A percentile compares a stretch with the other conserved stretches of the same genome.
Conservation (phyloP, 92 coral and sea anemone species). For the Porites rus region DNA sequence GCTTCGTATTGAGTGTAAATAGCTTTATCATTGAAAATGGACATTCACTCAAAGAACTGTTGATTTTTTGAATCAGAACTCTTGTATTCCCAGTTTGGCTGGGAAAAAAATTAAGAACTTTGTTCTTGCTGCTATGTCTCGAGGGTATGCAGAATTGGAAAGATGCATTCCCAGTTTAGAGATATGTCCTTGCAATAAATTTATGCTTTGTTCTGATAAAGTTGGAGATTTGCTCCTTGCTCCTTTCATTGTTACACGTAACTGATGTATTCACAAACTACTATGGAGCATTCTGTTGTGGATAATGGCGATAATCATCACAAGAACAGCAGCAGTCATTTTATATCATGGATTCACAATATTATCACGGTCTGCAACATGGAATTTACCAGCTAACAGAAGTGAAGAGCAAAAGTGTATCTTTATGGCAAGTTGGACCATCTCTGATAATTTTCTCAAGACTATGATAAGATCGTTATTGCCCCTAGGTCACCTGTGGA, state of each 20-base stretch:
- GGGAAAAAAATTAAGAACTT: constrained; percentile 38
- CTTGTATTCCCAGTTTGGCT: constrained; percentile 7
- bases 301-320: not conserved
- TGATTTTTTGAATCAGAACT: constrained; percentile 27
- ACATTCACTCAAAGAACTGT: constrained; percentile 36
- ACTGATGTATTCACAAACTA: constrained; percentile 3
- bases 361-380: not conserved
- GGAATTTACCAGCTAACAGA: not conserved
- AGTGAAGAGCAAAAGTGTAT: not conserved
- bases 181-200: constrained; percentile 53
- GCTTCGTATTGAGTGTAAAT: constrained; percentile 14
- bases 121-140: constrained; percentile 25
- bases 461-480: too few relatives aligned
- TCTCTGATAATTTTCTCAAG: not conserved
- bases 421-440: not conserved
- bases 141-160: constrained; percentile 18
- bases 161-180: constrained; percentile 21
- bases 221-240: constrained; percentile 49
- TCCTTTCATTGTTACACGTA: constrained; percentile 37
- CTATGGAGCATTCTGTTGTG: not conserved
- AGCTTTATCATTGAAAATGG: constrained; percentile 8
- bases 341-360: not conserved
- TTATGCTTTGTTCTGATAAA: constrained; percentile 31
- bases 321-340: constrained; percentile 5
- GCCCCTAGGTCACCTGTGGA: too few relatives aligned